Conservation (phyloP, 1,140 invertebrate genomes). For the Sitobion miscanthi region DNA sequence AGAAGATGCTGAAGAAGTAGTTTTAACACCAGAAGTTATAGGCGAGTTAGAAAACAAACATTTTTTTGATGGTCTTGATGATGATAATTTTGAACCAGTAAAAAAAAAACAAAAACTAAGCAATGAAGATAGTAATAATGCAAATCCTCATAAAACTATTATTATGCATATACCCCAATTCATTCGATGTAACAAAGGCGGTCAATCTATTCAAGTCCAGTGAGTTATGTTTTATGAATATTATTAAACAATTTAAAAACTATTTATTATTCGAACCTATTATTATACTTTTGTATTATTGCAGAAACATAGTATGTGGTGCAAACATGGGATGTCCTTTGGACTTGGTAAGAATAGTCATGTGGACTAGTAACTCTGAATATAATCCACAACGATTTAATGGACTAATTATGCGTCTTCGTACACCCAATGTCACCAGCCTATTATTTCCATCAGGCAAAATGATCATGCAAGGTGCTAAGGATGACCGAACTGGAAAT, state of each 20-base stretch:
- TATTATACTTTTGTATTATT: constrained; percentile 57
- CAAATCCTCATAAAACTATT: constrained; percentile 48
- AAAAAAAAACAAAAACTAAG: constrained; percentile 42
- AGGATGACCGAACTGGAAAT: constrained; percentile 92
- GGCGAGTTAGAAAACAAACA: neutral
- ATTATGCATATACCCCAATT: constrained; percentile 50
- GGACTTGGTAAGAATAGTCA: constrained; percentile 89
- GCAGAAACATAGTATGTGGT: constrained; percentile 93
- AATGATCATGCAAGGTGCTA: constrained; percentile 97
- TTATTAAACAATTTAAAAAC: neutral
- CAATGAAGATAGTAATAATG: neutral
- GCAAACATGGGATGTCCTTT: constrained; percentile 89
- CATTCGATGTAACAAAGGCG: constrained; percentile 47
- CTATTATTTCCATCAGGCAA: constrained; percentile 98
- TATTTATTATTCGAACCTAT: neutral
- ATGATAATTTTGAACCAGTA: constrained; percentile 49
- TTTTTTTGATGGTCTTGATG: constrained; percentile 31
- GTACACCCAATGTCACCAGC: constrained; percentile 95
- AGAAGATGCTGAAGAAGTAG: constrained; percentile 23
- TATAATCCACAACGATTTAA: constrained; percentile 98
- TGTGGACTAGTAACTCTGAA: constrained; percentile 96
- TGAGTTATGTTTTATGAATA: constrained; percentile 28
- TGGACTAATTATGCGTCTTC: constrained; percentile 97
- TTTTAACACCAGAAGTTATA: constrained; percentile 13
- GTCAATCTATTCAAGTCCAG: constrained; percentile 57